Evolutionary conservation across 2,888 invertebrate genomes (phyloP).

Genomic region (Neria commutata): DNA sequence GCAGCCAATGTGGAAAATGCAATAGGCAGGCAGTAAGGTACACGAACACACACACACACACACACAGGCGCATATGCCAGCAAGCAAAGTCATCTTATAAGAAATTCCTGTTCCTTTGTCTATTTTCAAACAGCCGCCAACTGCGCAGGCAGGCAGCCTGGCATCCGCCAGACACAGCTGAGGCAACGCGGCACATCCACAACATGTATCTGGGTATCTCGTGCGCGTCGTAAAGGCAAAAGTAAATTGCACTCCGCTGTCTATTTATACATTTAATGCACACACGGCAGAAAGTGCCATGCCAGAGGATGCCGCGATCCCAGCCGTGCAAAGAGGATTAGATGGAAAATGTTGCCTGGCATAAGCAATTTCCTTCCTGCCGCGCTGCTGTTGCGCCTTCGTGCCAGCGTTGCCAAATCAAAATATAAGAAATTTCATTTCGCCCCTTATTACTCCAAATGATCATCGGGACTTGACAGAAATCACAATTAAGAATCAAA

Average conservation of each 20-base stretch:
- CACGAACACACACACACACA: background rate
- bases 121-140: slow-evolving; percentile 48
- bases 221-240: too few species aligned
- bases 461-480: too few species aligned
- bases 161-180: background rate
- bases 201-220: too few species aligned
- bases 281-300: background rate
- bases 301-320: background rate
- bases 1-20: background rate
- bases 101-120: slow-evolving; percentile 49
- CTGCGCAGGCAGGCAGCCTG: slow-evolving; percentile 4
- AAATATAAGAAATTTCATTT: too few species aligned
- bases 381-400: slow-evolving; percentile 21
- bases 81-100: background rate
- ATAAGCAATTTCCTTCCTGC: slow-evolving; percentile 46
- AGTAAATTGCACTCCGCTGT: slow-evolving; percentile 50
- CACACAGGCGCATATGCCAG: background rate
- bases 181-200: slow-evolving; percentile 3
- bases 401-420: slow-evolving; percentile 11
- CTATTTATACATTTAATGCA: slow-evolving; percentile 43
- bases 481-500: too few species aligned
- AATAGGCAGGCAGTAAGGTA: background rate
- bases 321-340: slow-evolving; percentile 46
- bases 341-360: slow-evolving; percentile 25
- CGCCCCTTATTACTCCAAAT: too few species aligned